phyloP scores from a whole-genome alignment of 2,797 vertebrate genomes.

The Morelia viridis region DNA sequence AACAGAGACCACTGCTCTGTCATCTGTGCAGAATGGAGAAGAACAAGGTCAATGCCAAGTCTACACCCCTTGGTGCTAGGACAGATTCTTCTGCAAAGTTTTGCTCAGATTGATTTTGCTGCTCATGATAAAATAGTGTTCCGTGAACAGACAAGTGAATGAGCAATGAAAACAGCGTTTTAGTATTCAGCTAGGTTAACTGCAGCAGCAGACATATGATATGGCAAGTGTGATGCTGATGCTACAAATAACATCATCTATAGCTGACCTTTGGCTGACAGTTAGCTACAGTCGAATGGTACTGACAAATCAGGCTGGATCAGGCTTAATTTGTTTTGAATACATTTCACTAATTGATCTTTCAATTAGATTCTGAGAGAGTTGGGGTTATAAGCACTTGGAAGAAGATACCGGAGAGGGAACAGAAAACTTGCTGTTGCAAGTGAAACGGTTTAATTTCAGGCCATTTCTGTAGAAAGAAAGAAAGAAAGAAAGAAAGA shows the following conservation, averaged over 20 bases:
- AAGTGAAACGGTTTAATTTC: constrained; percentile 50
- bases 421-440: constrained; percentile 40
- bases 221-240: constrained; percentile 24
- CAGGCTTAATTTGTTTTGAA: constrained; percentile 60
- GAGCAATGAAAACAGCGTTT: background rate
- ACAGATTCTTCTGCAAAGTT: background rate
- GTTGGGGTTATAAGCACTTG: constrained; percentile 29
- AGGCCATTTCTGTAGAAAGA: constrained; percentile 46
- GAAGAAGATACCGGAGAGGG: constrained; percentile 13
- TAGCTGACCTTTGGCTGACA: constrained; percentile 53
- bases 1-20: constrained; percentile 40
- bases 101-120: background rate
- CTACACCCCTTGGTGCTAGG: background rate
- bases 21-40: constrained; percentile 31
- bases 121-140: background rate
- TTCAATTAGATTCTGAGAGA: constrained; percentile 58
- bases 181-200: background rate
- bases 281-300: constrained; percentile 53
- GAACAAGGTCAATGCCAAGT: constrained; percentile 15
- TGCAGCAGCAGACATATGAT: background rate
- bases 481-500: background rate
- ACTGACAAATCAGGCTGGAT: constrained; percentile 56
- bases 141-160: background rate
- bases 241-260: constrained; percentile 37
- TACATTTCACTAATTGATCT: constrained; percentile 65